Evolutionary conservation across 2,797 vertebrate genomes (phyloP), one percentile per base, ranked within the genome.

Genomic region (Cyclura pinguis): DNA sequence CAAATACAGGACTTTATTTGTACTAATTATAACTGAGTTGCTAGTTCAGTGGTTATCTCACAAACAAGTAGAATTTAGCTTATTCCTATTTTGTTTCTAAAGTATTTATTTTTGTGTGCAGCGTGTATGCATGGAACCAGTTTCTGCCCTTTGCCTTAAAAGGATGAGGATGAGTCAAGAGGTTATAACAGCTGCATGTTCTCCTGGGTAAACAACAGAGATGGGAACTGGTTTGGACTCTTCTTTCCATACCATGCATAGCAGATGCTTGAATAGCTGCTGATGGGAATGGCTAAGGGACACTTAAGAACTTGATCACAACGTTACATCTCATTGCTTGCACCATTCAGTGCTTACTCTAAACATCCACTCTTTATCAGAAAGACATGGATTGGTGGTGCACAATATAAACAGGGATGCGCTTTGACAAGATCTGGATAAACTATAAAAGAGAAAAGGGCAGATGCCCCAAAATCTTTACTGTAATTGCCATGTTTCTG

Each of bases 51-150:
- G 0, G 0, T 88, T n/a, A 86, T 32, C 55, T 86, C 22, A 16
- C 85, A n/a, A 13, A 83, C 84, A 69, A 38, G 5, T 35, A 16
- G 27, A 35, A 32, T 6, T 92, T 78, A 80, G 0, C 86, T 29
- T 89, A 50, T 86, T 91, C 86, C 32, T 89, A 42, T 86, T 91
- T 83, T 81, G 82, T 91, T 18, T 9, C 83, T 32, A 86, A 29
- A n/a, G 2, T 85, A 47, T 3, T 81, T 16, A 29, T 27, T 90
- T 89, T 0, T 32, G 52, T 8, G 0, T 52, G 3, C 29, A 59
- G 64, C 3, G 89, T 74, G 42, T 32, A 47, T 47, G 1, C 89
- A 18, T 10, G 92, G 89, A 64, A 7, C 6, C 20, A 69, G 9
- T 81, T 3, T 62, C 8, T 52, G 32, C 7, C 29, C 27, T 76